A percentile compares a stretch with the other conserved stretches of the same genome.
These are phyloP conservation scores for Tuta absoluta DNA, from an alignment of 2,888 invertebrate genomes.

Conservation along the genomic window DNA sequence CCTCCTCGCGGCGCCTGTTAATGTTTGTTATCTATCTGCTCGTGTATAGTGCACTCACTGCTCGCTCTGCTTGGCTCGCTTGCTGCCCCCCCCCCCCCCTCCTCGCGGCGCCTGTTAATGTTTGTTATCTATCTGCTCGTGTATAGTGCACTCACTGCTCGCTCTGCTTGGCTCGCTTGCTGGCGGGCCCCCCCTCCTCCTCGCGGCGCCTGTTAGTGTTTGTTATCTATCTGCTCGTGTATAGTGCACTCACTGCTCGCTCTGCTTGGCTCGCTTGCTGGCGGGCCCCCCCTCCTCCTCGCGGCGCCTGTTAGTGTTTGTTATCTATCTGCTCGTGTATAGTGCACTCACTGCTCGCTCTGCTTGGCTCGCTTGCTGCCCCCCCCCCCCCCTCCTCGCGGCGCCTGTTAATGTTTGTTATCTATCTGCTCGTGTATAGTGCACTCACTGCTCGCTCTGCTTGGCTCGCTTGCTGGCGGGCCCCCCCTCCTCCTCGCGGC, in stretches of 20 bases:
- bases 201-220: neutral
- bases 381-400: too few relatives aligned
- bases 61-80: neutral
- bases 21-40: too few relatives aligned
- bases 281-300: too few relatives aligned
- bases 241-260: neutral
- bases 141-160: neutral
- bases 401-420: too few relatives aligned
- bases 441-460: neutral
- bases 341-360: too few relatives aligned
- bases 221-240: too few relatives aligned
- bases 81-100: neutral
- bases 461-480: neutral
- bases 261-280: neutral
- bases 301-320: too few relatives aligned
- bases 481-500: neutral
- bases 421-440: neutral
- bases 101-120: too few relatives aligned
- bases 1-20: too few relatives aligned
- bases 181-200: neutral
- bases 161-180: constrained; percentile 1
- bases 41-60: neutral
- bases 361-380: too few relatives aligned
- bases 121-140: too few relatives aligned
- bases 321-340: too few relatives aligned